Conservation (phyloP, 2,113 vertebrate genomes). For the Verasper variegatus region DNA sequence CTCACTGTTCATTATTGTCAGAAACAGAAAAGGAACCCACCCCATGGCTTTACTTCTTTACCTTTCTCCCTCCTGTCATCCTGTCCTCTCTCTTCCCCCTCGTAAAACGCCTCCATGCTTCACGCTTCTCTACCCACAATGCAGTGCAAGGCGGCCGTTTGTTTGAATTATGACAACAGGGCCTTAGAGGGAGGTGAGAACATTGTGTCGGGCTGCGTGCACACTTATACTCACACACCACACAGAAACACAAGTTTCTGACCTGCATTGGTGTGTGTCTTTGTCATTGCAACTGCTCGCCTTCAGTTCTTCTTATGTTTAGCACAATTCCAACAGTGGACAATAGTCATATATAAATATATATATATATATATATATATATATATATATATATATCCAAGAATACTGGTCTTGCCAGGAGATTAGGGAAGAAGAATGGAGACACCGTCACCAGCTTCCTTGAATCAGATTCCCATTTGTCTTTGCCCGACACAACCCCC, state of each 20-base stretch:
- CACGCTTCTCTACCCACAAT: slow-evolving; percentile 77
- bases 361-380: background rate
- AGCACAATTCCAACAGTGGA: slow-evolving; percentile 13
- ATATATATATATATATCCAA: no score
- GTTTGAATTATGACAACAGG: slow-evolving; percentile 74
- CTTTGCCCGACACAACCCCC: slow-evolving; percentile 10
- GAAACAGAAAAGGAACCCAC: slow-evolving; percentile 37
- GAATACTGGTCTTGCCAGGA: background rate
- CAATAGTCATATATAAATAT: background rate
- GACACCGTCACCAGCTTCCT: slow-evolving; percentile 8
- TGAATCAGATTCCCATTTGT: slow-evolving; percentile 37
- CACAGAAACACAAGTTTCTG: slow-evolving; percentile 20
- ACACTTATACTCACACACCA: slow-evolving; percentile 1
- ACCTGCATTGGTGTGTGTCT: slow-evolving; percentile 31
- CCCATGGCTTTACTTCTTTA: slow-evolving; percentile 40
- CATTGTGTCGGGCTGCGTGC: slow-evolving; percentile 44
- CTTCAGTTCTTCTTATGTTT: slow-evolving; percentile 51
- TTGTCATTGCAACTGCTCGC: slow-evolving; percentile 41
- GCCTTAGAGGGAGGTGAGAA: slow-evolving; percentile 67
- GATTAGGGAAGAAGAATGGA: background rate
- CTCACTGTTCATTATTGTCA: slow-evolving; percentile 12
- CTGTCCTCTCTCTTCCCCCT: slow-evolving; percentile 52
- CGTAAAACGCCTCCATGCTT: slow-evolving; percentile 74
- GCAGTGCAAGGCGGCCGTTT: slow-evolving; percentile 68
- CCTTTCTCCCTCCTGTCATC: slow-evolving; percentile 55